phyloP scores from a whole-genome alignment of 1,140 invertebrate genomes.

The Sarcophaga bullata region DNA sequence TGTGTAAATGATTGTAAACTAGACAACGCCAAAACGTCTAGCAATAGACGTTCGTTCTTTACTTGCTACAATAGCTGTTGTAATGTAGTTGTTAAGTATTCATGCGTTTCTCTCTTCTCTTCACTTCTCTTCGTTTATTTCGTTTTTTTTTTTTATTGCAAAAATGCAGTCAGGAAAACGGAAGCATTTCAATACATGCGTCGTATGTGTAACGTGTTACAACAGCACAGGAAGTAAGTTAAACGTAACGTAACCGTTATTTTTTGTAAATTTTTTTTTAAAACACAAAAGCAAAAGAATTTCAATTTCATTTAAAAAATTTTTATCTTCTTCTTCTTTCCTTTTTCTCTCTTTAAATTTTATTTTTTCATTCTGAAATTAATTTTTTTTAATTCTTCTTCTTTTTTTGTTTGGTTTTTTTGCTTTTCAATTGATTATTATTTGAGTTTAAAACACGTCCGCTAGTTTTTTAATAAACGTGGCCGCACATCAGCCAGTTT shows the following conservation, averaged over 20 bases:
- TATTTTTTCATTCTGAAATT: background rate
- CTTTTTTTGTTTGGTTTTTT: slow-evolving; percentile 24
- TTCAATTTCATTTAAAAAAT: background rate
- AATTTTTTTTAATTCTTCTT: background rate
- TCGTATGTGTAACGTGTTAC: background rate
- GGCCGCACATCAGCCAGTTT: slow-evolving; percentile 31
- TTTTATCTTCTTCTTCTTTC: background rate
- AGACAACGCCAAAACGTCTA: too few relatives aligned
- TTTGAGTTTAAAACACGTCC: slow-evolving; percentile 27
- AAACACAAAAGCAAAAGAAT: background rate
- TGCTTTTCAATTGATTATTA: background rate
- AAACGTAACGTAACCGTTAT: background rate
- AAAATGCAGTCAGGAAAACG: background rate
- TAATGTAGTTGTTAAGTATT: too few relatives aligned
- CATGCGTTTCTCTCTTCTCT: too few relatives aligned
- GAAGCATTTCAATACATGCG: slow-evolving; percentile 21
- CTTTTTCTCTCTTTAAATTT: slow-evolving; percentile 3
- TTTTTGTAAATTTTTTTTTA: background rate
- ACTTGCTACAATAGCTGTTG: too few relatives aligned
- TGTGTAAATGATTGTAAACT: too few relatives aligned
- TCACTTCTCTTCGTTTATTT: too few relatives aligned
- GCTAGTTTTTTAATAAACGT: slow-evolving; percentile 24
- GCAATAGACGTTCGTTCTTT: too few relatives aligned
- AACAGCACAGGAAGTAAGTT: slow-evolving; percentile 8
- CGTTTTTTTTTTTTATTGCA: too few relatives aligned